Evolutionary conservation across 2,888 invertebrate genomes (phyloP), one percentile per base, ranked within the genome.

Genomic region (Helleia helle): DNA sequence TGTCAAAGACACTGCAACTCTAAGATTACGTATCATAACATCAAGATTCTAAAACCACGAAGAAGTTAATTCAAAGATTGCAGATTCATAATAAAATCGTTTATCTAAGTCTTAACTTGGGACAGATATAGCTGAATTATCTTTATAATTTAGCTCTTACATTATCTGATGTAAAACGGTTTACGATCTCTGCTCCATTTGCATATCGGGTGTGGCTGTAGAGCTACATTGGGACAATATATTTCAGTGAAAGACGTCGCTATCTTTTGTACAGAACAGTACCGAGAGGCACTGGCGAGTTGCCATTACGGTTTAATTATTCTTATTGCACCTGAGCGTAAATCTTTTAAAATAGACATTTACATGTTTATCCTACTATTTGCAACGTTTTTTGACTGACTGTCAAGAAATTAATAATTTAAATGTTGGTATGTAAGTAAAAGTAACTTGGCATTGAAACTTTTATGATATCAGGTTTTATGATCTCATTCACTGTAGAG

Each of bases 101-200:
- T 28, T 34, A 34, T 22, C 11, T 12, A 13, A 25, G 27, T 26
- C 41, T 47, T 36, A 46, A 48, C 42, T 49, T 44, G 18, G 37
- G 38, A 41, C 24, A 43, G 44, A 40, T 41, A 46, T 47, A 43
- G 38, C 41, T 36, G 50, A 49, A 57, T 54, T 58, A 55, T 57
- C 49, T 52, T 54, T 65, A 56, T 66, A 66, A 58, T 65, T 68
- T 64, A 60, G 62, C 60, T 63, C 65, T 72, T 70, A 66, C 59
- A 57, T 65, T 74, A 76, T 79, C 77, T 63, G 77, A 75, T 79
- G 66, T 63, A 62, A 70, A 71, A 72, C 69, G 70, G 70, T 77
- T 79, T 77, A 77, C 73, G 72, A 76, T 77, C 67, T 71, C 56
- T 62, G 54, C 62, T 68, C 66, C 58, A 79, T 80, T 80, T 80